Evolutionary conservation across 2,113 vertebrate genomes (phyloP).

Genomic region (Planiliza haematocheilus): DNA sequence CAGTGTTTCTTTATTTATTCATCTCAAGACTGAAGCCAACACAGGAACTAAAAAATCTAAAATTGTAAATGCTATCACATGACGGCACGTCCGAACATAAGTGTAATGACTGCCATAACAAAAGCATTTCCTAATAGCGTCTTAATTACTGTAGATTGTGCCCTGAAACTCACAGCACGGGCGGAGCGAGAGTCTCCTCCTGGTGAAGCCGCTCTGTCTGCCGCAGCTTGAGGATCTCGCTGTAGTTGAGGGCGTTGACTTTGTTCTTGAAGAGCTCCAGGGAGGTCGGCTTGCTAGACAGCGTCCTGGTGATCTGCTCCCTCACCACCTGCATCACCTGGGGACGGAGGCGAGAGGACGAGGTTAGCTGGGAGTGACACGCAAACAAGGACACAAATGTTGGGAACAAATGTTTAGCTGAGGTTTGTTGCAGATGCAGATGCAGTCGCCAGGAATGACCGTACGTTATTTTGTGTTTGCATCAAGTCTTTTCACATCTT

Average conservation of each 20-base stretch:
- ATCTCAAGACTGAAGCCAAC: neutral
- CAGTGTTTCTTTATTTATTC: too few species aligned
- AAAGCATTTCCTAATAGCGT: too few species aligned
- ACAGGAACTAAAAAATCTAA: neutral
- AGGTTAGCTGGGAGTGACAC: neutral
- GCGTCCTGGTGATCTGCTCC: slow-evolving; percentile 95
- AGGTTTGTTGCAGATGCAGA: too few species aligned
- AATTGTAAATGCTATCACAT: too few species aligned
- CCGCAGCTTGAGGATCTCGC: slow-evolving; percentile 94
- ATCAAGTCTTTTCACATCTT: too few species aligned
- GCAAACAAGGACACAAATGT: neutral
- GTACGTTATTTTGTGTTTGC: too few species aligned
- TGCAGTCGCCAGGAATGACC: too few species aligned
- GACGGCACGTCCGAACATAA: too few species aligned
- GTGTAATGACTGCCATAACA: too few species aligned
- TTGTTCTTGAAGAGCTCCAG: slow-evolving; percentile 96
- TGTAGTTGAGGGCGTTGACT: slow-evolving; percentile 92
- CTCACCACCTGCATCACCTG: slow-evolving; percentile 98
- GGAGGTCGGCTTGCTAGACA: slow-evolving; percentile 92
- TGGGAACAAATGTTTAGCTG: neutral
- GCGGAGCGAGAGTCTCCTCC: slow-evolving; percentile 93
- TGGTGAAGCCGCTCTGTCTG: slow-evolving; percentile 96
- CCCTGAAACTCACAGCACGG: slow-evolving; percentile 88
- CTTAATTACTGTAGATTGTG: too few species aligned
- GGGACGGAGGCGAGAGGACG: accelerated